A percentile compares a stretch with the other conserved stretches of the same genome.
Evolutionary conservation across 2,888 invertebrate species (phyloP).

Genomic region (Lepetodrilus schrolli): DNA sequence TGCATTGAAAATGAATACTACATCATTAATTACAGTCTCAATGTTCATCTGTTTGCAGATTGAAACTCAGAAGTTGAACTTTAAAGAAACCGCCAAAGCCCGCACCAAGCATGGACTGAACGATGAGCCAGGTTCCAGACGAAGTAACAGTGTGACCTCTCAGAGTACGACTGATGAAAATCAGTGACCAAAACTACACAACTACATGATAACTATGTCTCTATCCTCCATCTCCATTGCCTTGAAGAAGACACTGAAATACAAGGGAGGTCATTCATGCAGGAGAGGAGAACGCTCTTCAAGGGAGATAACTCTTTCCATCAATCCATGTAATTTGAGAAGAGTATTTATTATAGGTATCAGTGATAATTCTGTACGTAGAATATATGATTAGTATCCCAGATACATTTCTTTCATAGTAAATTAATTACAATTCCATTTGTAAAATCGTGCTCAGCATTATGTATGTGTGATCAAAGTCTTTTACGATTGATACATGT

Average conservation of each 20-base stretch:
- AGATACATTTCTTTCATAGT: no score
- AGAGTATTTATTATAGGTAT: no score
- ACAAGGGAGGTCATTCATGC: neutral
- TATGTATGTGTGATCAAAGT: no score
- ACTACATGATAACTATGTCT: no score
- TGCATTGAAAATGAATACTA: no score
- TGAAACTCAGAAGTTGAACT: slow-evolving; percentile 61
- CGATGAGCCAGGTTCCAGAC: neutral
- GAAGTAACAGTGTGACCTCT: slow-evolving; percentile 10
- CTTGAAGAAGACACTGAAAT: neutral
- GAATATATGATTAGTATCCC: no score
- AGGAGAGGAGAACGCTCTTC: neutral
- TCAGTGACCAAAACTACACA: neutral
- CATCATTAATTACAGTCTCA: no score
- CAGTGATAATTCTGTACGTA: no score
- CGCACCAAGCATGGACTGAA: slow-evolving; percentile 53
- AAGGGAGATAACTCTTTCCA: slow-evolving; percentile 26
- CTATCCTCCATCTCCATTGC: neutral
- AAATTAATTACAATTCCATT: no score
- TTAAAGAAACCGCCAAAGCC: slow-evolving; percentile 60
- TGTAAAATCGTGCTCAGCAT: no score
- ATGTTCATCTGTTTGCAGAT: slow-evolving; percentile 58
- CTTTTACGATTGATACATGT: no score
- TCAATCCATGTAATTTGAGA: no score
- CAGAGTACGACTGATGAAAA: neutral